phyloP scores from a whole-genome alignment of 2,797 vertebrate species.

The Sebastes cheni region DNA sequence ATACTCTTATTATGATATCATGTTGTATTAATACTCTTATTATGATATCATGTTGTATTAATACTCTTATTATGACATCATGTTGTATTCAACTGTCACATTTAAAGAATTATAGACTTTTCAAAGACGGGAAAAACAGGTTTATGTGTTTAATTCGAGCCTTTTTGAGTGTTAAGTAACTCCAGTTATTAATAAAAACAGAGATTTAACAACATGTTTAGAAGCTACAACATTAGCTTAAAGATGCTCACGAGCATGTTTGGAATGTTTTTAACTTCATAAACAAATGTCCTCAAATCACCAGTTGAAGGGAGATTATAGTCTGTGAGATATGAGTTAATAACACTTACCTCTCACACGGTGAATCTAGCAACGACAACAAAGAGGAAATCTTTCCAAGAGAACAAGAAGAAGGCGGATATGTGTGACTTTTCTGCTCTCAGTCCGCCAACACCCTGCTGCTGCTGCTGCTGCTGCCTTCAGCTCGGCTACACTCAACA shows the following conservation, averaged over 20 bases:
- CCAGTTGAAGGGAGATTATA: rapidly evolving
- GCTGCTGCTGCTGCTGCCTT: not conserved
- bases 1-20: not conserved
- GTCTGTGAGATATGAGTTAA: rapidly evolving
- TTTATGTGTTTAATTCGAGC: not conserved
- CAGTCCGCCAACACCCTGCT: constrained; percentile 68
- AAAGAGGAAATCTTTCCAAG: constrained; percentile 7
- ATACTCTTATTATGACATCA: not conserved
- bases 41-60: not conserved
- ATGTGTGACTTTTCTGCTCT: constrained; percentile 4
- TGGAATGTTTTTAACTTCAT: not conserved
- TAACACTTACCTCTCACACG: constrained; percentile 50
- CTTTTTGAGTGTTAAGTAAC: not conserved
- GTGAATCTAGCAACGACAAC: not conserved
- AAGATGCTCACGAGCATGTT: not conserved
- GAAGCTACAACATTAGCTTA: not conserved
- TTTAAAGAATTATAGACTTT: not conserved
- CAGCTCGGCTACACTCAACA: constrained; percentile 63
- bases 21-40: not conserved
- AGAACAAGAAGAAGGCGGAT: not conserved
- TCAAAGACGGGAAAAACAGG: not conserved
- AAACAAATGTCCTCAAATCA: not conserved
- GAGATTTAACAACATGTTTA: not conserved
- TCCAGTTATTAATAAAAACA: not conserved
- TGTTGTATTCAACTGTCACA: not conserved